Conservation (phyloP, 1,140 invertebrate genomes). For the Heterodera schachtii region DNA sequence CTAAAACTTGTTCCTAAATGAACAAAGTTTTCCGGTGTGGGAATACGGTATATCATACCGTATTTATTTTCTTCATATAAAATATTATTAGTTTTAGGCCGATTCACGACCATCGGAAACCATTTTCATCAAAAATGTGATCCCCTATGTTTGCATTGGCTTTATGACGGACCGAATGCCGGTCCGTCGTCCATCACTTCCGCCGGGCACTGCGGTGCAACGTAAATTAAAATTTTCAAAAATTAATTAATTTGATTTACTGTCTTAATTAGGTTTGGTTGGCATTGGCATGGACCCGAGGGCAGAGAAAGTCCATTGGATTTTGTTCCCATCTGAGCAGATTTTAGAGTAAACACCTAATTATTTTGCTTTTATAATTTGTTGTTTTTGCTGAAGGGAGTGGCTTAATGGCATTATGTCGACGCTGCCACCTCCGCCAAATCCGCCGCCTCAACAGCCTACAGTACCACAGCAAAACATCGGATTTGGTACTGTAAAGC, state of each 20-base stretch:
- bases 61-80: slow-evolving; percentile 18
- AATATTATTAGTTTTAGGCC: slow-evolving; percentile 44
- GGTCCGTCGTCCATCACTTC: slow-evolving; percentile 44
- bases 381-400: slow-evolving; percentile 24
- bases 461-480: slow-evolving; percentile 10
- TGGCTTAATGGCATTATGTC: slow-evolving; percentile 59
- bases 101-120: slow-evolving; percentile 47
- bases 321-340: slow-evolving; percentile 53
- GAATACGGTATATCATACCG: not conserved
- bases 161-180: slow-evolving; percentile 56
- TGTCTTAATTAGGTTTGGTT: slow-evolving; percentile 34
- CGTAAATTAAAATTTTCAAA: slow-evolving; percentile 30
- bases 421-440: slow-evolving; percentile 51
- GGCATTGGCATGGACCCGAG: slow-evolving; percentile 61
- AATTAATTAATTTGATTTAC: too few species aligned
- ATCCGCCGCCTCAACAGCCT: slow-evolving; percentile 28
- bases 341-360: slow-evolving; percentile 44
- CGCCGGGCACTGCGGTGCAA: slow-evolving; percentile 51
- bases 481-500: not conserved
- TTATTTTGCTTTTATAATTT: not conserved
- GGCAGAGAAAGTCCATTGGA: slow-evolving; percentile 60
- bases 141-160: slow-evolving; percentile 60
- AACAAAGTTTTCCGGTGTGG: not conserved
- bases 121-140: slow-evolving; percentile 55
- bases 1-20: not conserved